A percentile compares a stretch with the other conserved stretches of the same genome.
phyloP scores from a whole-genome alignment of 2,797 vertebrate species.

The Lepilemur ruficaudatus region DNA sequence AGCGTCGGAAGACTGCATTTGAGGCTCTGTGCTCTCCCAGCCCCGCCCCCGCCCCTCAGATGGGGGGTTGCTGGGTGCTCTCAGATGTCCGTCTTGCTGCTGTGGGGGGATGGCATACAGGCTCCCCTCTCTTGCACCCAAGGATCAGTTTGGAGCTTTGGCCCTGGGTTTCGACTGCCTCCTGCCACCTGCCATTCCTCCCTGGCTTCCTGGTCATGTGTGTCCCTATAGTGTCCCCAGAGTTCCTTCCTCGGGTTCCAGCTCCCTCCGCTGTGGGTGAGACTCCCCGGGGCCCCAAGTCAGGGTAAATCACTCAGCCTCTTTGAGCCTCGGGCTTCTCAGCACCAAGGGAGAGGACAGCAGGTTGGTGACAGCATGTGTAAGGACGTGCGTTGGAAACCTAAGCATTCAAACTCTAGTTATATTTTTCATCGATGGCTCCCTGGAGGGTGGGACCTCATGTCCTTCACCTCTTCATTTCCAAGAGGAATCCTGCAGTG shows the following conservation, averaged over 20 bases:
- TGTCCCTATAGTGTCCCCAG: accelerated
- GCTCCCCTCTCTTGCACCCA: too few species aligned
- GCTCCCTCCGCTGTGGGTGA: background rate
- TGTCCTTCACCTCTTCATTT: background rate
- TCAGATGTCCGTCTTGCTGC: background rate
- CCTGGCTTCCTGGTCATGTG: background rate
- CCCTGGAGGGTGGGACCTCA: background rate
- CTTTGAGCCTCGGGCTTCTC: background rate
- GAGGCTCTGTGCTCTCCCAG: background rate
- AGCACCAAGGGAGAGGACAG: too few species aligned
- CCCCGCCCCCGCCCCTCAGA: accelerated
- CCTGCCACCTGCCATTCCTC: background rate
- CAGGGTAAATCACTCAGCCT: background rate
- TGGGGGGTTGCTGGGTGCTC: background rate
- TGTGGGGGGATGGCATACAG: accelerated
- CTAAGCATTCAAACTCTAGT: background rate
- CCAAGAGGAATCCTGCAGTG: background rate
- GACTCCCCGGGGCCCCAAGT: accelerated
- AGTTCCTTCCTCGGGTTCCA: background rate
- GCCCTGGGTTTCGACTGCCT: background rate
- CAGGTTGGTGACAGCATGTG: accelerated
- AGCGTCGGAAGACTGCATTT: accelerated
- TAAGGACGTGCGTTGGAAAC: background rate
- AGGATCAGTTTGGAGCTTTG: background rate
- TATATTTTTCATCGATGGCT: background rate